Percentiles rank a stretch among this genome's conserved stretches.
These are phyloP conservation scores for Callocephalon fimbriatum DNA, from an alignment of 2,113 vertebrate species.

Conservation along the genomic window DNA sequence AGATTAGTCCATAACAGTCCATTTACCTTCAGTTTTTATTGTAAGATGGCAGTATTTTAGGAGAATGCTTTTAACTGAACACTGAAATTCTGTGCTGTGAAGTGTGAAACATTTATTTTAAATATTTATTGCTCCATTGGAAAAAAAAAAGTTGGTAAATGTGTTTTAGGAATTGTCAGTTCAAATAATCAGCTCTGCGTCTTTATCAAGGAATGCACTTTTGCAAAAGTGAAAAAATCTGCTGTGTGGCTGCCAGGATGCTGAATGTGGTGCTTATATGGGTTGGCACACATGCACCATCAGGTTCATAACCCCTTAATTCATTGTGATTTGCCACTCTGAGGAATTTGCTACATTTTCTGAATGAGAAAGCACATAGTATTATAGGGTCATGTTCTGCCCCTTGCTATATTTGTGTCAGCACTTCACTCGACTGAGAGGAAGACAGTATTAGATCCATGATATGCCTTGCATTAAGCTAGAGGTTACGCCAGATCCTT, in stretches of 20 bases:
- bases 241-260: neutral
- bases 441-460: neutral
- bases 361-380: neutral
- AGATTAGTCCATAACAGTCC: slow-evolving; percentile 52
- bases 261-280: neutral
- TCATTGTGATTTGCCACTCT: neutral
- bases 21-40: slow-evolving; percentile 57
- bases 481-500: neutral
- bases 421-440: neutral
- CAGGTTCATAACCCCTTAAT: neutral
- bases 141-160: slow-evolving; percentile 4
- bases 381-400: neutral
- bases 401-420: neutral
- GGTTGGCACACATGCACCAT: neutral
- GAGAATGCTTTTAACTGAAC: slow-evolving; percentile 42
- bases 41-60: slow-evolving; percentile 28
- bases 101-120: slow-evolving; percentile 60
- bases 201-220: slow-evolving; percentile 3
- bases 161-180: slow-evolving; percentile 53
- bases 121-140: slow-evolving; percentile 52
- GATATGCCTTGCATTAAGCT: neutral
- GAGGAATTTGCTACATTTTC: neutral
- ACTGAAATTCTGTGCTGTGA: slow-evolving; percentile 41
- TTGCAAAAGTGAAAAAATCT: neutral
- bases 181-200: slow-evolving; percentile 22